Base-by-base conservation (phyloP, 1,140 invertebrate genomes). In the Lordiphosa stackelbergi region DNA sequence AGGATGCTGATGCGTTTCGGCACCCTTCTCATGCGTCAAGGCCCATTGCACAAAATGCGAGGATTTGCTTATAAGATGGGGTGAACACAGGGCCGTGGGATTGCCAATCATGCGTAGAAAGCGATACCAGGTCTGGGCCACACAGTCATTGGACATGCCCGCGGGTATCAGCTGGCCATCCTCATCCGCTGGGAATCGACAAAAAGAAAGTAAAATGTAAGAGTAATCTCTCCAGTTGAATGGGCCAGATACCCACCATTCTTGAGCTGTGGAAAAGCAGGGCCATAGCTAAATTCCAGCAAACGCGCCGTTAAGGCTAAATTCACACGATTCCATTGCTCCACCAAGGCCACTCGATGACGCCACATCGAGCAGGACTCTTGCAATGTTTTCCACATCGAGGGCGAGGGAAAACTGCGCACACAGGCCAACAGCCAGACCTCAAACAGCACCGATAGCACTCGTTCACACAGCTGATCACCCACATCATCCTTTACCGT, bases 311-410 rank as follows among this genome's bases (percentile, higher is more conserved):
- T 98, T 7, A 99, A 90, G 0, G 94, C 93, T 16, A 97, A 89
- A 88, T 97, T 98, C 9, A 98, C 94, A 47, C 96, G 91, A 88
- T 97, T 96, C 97, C 97, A 99, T 87, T 98, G 97, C 85, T 96
- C 94, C 5, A 98, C 93, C 1, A 99, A 90, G 38, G 95, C 95
- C 42, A 95, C 91, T 58, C 97, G 92, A 89, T 99, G 97, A 9
- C 97, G 90, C 97, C 97, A 98, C 73, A 94, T 94, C 64, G 94
- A 90, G 87, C 96, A 97, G 68, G 96, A 94, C 88, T 98, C 96
- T 72, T 96, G 91, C 55, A 99, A 90, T 3, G 97, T 98, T 88
- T 97, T 96, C 97, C 97, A 99, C 66, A 98, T 89, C 5, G 96
- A 95, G 8, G 97, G 97, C 4, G 96, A 94, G 9, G 97, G 97